phyloP scores from a whole-genome alignment of 2,113 vertebrate genomes.

The Hemiscyllium ocellatum region DNA sequence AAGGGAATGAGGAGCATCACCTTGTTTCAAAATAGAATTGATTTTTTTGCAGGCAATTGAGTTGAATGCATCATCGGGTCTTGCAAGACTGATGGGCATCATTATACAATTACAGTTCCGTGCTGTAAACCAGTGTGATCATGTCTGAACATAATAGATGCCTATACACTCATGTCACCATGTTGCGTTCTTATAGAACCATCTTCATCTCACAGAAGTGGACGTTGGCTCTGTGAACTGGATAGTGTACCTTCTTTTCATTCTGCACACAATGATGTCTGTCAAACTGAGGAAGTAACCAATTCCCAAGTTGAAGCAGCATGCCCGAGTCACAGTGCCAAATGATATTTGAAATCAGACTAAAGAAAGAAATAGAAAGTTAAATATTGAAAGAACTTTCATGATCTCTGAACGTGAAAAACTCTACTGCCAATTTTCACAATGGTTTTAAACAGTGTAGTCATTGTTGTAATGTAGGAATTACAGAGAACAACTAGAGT shows the following conservation, averaged over 20 bases:
- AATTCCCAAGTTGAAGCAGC: background rate
- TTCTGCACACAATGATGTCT: background rate
- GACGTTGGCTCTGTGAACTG: background rate
- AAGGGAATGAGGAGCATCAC: background rate
- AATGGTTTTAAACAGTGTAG: background rate
- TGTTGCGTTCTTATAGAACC: background rate
- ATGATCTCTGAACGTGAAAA: background rate
- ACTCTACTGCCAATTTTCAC: background rate
- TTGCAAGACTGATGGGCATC: background rate
- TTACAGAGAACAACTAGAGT: background rate
- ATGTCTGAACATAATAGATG: background rate
- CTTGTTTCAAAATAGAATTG: slow-evolving; percentile 30
- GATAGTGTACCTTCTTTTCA: background rate
- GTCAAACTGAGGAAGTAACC: background rate
- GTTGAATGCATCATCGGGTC: background rate
- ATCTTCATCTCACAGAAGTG: background rate
- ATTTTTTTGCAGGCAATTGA: slow-evolving; percentile 26
- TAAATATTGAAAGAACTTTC: background rate
- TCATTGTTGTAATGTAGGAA: background rate
- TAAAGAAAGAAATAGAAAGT: background rate
- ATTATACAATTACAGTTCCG: background rate
- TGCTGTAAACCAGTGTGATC: background rate
- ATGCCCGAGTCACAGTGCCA: background rate
- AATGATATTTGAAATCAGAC: background rate
- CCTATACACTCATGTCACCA: background rate